phyloP scores from a whole-genome alignment of 2,888 invertebrate species.

The Machimus rusticus region DNA sequence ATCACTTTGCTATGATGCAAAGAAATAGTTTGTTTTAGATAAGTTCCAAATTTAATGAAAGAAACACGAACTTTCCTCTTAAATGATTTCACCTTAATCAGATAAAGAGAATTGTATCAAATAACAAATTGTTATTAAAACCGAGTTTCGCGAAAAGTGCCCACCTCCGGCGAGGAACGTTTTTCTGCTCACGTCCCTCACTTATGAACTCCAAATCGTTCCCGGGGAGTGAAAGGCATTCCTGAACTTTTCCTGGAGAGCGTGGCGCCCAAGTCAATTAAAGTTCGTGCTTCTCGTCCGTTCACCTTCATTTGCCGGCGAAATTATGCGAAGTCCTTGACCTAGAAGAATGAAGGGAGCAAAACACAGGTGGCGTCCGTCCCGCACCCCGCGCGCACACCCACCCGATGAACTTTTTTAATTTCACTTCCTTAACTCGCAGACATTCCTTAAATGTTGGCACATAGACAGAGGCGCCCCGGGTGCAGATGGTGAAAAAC shows the following conservation, averaged over 20 bases:
- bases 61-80: not conserved
- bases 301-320: constrained; percentile 18
- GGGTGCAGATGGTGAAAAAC: not conserved
- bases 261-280: constrained; percentile 12
- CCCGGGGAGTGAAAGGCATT: not conserved
- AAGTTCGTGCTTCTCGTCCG: not conserved
- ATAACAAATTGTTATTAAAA: not conserved
- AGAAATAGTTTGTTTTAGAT: no score
- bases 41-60: not conserved
- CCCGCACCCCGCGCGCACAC: not conserved
- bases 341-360: constrained; percentile 38
- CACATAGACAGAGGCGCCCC: constrained; percentile 3
- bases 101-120: not conserved
- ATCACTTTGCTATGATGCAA: no score
- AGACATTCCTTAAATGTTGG: constrained; percentile 41
- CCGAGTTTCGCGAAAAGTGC: not conserved
- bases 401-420: constrained; percentile 37
- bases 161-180: not conserved
- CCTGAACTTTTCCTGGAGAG: not conserved
- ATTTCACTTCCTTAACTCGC: constrained; percentile 41
- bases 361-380: constrained; percentile 27
- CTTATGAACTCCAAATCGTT: not conserved
- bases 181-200: not conserved
- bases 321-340: constrained; percentile 41
- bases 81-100: not conserved